Evolutionary conservation across 2,113 vertebrate genomes (phyloP).

Genomic region (Xenopus tropicalis): UCB_Xtro_10.0 CM004448.2:46200501-46201000

Average conservation of each 20-base stretch:
- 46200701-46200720: constrained; percentile 37
- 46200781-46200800: background rate
- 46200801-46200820: background rate
- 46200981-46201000: too few relatives aligned
- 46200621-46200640: constrained; percentile 31
- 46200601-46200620: constrained; percentile 13
- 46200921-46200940: too few relatives aligned
- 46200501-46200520: background rate
- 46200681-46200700: constrained; percentile 35
- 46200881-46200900: too few relatives aligned
- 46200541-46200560: background rate
- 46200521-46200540: background rate
- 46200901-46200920: too few relatives aligned
- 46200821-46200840: background rate
- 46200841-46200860: too few relatives aligned
- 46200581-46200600: constrained; percentile 20
- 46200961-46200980: too few relatives aligned
- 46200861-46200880: too few relatives aligned
- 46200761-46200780: constrained; percentile 20
- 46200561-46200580: constrained; percentile 15
- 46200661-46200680: constrained; percentile 8
- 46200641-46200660: constrained; percentile 38
- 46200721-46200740: constrained; percentile 22
- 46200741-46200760: constrained; percentile 19
- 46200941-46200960: too few relatives aligned